A percentile compares a stretch with the other conserved stretches of the same genome.
phyloP scores from a whole-genome alignment of 2,888 invertebrate genomes.

The Osmoderma eremita region DNA sequence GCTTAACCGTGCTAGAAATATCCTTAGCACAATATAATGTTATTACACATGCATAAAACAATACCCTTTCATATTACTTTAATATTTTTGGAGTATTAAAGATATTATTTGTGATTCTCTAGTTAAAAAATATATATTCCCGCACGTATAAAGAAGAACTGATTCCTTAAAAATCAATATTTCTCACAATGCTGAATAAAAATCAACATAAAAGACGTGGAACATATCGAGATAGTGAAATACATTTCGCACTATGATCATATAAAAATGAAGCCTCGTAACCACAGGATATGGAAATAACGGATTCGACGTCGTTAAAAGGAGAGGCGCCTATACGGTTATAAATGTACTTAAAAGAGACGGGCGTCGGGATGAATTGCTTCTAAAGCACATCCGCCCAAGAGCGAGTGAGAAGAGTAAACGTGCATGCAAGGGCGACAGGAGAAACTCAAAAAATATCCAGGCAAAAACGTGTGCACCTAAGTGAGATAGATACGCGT shows the following conservation, averaged over 20 bases:
- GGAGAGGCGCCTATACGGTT: slow-evolving; percentile 20
- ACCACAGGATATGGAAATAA: slow-evolving; percentile 38
- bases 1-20: no score
- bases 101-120: no score
- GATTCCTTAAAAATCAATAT: slow-evolving; percentile 12
- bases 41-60: no score
- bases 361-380: slow-evolving; percentile 15
- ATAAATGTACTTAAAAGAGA: slow-evolving; percentile 41
- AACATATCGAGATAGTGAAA: slow-evolving; percentile 17
- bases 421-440: slow-evolving; percentile 31
- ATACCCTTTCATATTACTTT: no score
- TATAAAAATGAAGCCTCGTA: slow-evolving; percentile 26
- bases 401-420: slow-evolving; percentile 32
- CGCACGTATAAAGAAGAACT: no score
- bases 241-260: slow-evolving; percentile 8
- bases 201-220: slow-evolving; percentile 10
- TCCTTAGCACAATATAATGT: no score
- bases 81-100: no score
- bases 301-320: slow-evolving; percentile 41
- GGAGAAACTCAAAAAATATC: slow-evolving; percentile 20
- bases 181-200: background rate
- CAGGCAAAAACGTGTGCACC: slow-evolving; percentile 32
- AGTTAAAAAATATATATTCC: no score
- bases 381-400: slow-evolving; percentile 21
- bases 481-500: slow-evolving; percentile 31